These are phyloP conservation scores for Botia almorhae DNA, from an alignment of 2,797 vertebrate species.

Conservation along the genomic window DNA sequence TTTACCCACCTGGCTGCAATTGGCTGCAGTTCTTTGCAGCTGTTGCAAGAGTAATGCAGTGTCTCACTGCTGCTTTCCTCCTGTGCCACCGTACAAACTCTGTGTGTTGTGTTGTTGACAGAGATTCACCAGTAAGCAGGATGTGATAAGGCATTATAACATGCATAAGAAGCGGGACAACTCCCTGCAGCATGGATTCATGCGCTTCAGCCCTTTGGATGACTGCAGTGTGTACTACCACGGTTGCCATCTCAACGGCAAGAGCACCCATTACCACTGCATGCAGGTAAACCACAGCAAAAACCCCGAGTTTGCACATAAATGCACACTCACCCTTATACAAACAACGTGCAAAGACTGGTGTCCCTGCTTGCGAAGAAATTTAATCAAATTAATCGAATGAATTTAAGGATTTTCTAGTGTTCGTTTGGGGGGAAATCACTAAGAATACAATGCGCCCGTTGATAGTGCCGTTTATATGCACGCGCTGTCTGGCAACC, in stretches of 20 bases:
- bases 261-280: conserved; percentile 99
- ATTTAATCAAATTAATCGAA: neutral
- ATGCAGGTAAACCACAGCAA: conserved; percentile 88
- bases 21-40: conserved; percentile 77
- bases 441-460: too few relatives aligned
- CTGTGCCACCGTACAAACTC: conserved; percentile 27
- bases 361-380: conserved; percentile 5
- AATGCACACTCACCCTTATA: conserved; percentile 13
- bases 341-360: conserved; percentile 28
- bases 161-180: conserved; percentile 99
- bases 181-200: conserved; percentile 98
- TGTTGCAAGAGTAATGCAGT: conserved; percentile 79
- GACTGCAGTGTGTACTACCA: conserved; percentile 99
- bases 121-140: conserved; percentile 99
- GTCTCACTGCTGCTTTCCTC: conserved; percentile 79
- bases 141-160: conserved; percentile 99
- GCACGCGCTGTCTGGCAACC: too few relatives aligned
- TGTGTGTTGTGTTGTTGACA: conserved; percentile 77
- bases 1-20: conserved; percentile 66
- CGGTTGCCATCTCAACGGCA: conserved; percentile 98
- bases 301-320: conserved; percentile 28
- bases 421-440: too few relatives aligned
- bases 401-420: too few relatives aligned
- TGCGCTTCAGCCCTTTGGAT: conserved; percentile 99
- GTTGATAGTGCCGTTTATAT: too few relatives aligned